phyloP scores from a whole-genome alignment of 2,797 vertebrate species.

The Picus viridis region DNA sequence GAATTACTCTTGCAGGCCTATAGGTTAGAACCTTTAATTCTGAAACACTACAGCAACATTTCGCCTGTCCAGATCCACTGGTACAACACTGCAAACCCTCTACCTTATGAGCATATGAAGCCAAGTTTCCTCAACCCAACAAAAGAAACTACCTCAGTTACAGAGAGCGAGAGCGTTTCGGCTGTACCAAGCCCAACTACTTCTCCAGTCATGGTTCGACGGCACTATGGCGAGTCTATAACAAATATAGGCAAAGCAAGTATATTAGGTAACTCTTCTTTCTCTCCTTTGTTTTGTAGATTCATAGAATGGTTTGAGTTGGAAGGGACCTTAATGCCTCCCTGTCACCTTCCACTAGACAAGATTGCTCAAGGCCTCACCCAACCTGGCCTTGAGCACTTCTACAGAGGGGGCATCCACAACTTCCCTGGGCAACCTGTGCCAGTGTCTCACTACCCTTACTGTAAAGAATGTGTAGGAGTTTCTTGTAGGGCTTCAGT shows the following conservation, averaged over 20 bases:
- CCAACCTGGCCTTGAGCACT: too few species aligned
- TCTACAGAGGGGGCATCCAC: too few species aligned
- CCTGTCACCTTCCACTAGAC: too few species aligned
- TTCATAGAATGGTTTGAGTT: too few species aligned
- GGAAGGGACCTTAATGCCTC: too few species aligned
- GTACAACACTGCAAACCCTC: slow-evolving; percentile 90
- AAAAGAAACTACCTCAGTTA: slow-evolving; percentile 88
- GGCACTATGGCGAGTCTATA: slow-evolving; percentile 96
- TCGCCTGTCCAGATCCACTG: slow-evolving; percentile 96
- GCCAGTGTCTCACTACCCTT: too few species aligned
- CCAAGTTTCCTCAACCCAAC: slow-evolving; percentile 90
- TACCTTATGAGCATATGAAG: slow-evolving; percentile 90
- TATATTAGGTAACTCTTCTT: slow-evolving; percentile 86
- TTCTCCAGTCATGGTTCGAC: slow-evolving; percentile 88
- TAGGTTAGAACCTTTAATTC: slow-evolving; percentile 94
- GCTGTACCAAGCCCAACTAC: slow-evolving; percentile 91
- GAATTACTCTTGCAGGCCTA: slow-evolving; percentile 85
- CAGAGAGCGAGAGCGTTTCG: slow-evolving; percentile 88
- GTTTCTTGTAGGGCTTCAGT: rapidly evolving
- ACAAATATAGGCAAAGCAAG: slow-evolving; percentile 97
- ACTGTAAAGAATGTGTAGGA: background rate
- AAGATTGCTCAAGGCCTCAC: too few species aligned
- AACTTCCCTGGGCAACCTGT: too few species aligned
- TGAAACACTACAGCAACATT: slow-evolving; percentile 97
- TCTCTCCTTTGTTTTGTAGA: background rate